Base-by-base conservation (phyloP, 2,113 vertebrate genomes). In the Scolopax mira region DNA sequence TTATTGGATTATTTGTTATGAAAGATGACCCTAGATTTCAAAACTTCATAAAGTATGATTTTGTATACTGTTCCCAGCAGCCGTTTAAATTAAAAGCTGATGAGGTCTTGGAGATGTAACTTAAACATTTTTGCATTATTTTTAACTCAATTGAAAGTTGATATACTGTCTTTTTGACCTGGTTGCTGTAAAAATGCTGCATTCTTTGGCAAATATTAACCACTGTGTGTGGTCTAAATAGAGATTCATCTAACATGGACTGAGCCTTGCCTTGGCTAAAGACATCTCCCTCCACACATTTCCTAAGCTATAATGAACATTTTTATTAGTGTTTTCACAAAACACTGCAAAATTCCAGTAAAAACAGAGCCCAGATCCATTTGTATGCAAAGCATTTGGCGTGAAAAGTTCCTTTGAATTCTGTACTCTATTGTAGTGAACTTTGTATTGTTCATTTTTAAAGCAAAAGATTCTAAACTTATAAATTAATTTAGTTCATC, bases 161-260 rank as follows among this genome's bases (percentile, higher is more conserved):
- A 97, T 97, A 94, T 51, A 91, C 94, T 97, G 94, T 91, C 96
- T 95, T 95, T 96, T 93, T 97, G 97, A 98, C 97, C 97, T 93
- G 91, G 81, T 97, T 97, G 87, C 97, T 97, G 94, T 94, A 96
- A 94, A 97, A 96, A 97, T n/a, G 85, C 94, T 88, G 9, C 96
- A 95, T 98, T 98, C 97, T 95, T 97, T 97, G 96, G 97, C 97
- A 98, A 95, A 97, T 94, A 94, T 92, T 96, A 98, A 91, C 93
- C 93, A 90, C 90, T 49, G 83, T 98, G 98, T 98, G 98, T 98
- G 97, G 97, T 97, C 97, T 96, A 93, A 97, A 94, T 91, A 97
- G 94, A 97, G 96, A 90, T 49, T 91, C 13, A 5, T 71, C 88
- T 84, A 95, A 94, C 85, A 79, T 7, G 51, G 94, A 93, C 93